Evolutionary conservation across 2,888 invertebrate species (phyloP).

Genomic region (Drosophila affinis): DNA sequence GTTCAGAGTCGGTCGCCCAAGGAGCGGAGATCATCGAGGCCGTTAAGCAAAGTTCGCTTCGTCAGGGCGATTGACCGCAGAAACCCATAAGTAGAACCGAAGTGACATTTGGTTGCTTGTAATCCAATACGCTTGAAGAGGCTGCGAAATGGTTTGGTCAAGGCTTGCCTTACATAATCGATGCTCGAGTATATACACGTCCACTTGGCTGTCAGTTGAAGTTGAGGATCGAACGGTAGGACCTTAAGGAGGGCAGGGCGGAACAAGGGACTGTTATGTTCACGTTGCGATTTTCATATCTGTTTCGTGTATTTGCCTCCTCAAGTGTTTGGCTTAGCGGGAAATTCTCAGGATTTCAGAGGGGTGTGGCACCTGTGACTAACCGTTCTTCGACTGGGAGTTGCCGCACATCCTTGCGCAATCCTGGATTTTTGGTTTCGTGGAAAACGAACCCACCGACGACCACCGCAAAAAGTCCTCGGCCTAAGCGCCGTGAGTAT

Average conservation of each 20-base stretch:
- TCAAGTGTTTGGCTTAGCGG: constrained; percentile 73
- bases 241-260: constrained; percentile 31
- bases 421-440: constrained; percentile 50
- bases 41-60: constrained; percentile 71
- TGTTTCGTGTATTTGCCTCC: constrained; percentile 10
- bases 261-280: constrained; percentile 51
- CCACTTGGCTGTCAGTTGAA: constrained; percentile 32
- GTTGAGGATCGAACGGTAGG: constrained; percentile 22
- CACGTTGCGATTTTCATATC: constrained; percentile 62
- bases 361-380: constrained; percentile 73
- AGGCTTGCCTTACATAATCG: constrained; percentile 73
- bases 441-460: constrained; percentile 45
- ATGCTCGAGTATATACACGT: constrained; percentile 4
- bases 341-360: constrained; percentile 45
- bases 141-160: constrained; percentile 53
- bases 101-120: constrained; percentile 52
- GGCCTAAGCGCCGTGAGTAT: constrained; percentile 53
- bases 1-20: background rate
- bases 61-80: constrained; percentile 68
- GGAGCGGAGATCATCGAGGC: constrained; percentile 37
- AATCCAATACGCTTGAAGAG: constrained; percentile 69
- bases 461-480: constrained; percentile 35
- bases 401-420: constrained; percentile 47
- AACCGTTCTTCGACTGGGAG: constrained; percentile 52
- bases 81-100: constrained; percentile 45